phyloP scores from a whole-genome alignment of 2,797 vertebrate species.

The Oryzias sinensis region DNA sequence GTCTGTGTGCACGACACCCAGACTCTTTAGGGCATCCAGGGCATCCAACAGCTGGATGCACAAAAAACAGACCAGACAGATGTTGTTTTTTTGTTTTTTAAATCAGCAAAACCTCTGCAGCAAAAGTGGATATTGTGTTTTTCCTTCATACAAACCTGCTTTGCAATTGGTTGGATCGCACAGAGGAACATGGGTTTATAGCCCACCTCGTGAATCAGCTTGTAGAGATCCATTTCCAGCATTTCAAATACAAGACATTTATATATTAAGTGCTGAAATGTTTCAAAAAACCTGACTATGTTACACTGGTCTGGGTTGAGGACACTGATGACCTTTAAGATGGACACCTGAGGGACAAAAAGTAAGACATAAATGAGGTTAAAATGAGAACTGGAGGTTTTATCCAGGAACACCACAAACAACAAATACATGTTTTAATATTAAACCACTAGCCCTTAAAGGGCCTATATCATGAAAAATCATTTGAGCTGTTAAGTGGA shows the following conservation, averaged over 20 bases:
- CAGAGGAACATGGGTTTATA: neutral
- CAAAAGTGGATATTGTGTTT: neutral
- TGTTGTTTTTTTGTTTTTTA: neutral
- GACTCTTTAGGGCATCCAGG: slow-evolving; percentile 13
- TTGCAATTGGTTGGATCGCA: slow-evolving; percentile 7
- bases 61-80: neutral
- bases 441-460: no score
- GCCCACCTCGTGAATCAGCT: neutral
- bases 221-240: slow-evolving; percentile 22
- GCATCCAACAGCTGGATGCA: slow-evolving; percentile 28
- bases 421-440: no score
- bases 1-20: slow-evolving; percentile 21
- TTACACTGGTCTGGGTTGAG: slow-evolving; percentile 21
- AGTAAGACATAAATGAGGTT: neutral
- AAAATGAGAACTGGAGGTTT: neutral
- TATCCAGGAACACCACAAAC: no score
- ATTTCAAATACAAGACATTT: slow-evolving; percentile 29
- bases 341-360: slow-evolving; percentile 8
- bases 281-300: slow-evolving; percentile 15
- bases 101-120: neutral
- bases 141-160: slow-evolving; percentile 6
- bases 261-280: slow-evolving; percentile 10
- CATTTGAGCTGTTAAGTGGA: no score
- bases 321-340: slow-evolving; percentile 11
- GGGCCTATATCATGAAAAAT: no score